These are phyloP conservation scores for Schizaphis graminum DNA, from an alignment of 2,888 invertebrate species.

Conservation along the genomic window DNA sequence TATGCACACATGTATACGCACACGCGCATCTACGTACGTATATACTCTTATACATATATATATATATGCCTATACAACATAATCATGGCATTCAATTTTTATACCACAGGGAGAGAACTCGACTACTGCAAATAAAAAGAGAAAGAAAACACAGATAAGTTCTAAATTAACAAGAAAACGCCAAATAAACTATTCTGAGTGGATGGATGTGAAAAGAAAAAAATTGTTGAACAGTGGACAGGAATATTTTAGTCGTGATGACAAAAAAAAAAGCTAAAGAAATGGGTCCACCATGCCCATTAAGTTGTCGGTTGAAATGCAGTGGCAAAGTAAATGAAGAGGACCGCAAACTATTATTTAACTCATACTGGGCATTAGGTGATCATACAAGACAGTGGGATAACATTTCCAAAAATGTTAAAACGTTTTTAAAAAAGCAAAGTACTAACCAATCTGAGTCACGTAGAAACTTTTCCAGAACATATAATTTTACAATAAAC, in stretches of 20 bases:
- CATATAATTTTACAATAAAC: slow-evolving; percentile 15
- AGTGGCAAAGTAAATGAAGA: not conserved
- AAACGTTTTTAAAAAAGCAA: not conserved
- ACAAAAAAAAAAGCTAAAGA: not conserved
- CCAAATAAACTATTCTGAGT: not conserved
- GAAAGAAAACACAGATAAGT: not conserved
- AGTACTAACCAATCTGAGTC: slow-evolving; percentile 15
- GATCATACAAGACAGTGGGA: slow-evolving; percentile 32
- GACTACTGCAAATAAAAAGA: not conserved
- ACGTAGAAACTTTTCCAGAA: not conserved
- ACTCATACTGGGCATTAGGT: slow-evolving; percentile 13
- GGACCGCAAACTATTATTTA: not conserved
- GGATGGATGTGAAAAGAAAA: not conserved
- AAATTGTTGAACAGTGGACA: not conserved
- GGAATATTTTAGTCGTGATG: not conserved
- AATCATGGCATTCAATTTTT: not conserved
- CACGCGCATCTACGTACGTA: no score
- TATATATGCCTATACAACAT: no score
- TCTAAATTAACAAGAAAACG: slow-evolving; percentile 6
- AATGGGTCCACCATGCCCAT: not conserved
- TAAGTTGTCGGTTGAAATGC: not conserved
- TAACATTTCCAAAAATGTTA: not conserved
- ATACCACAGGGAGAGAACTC: not conserved
- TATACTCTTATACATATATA: no score
- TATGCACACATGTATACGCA: no score